Evolutionary conservation across 2,113 vertebrate genomes (phyloP), one percentile per base, ranked within the genome.

Genomic region (Pygoscelis adeliae): DNA sequence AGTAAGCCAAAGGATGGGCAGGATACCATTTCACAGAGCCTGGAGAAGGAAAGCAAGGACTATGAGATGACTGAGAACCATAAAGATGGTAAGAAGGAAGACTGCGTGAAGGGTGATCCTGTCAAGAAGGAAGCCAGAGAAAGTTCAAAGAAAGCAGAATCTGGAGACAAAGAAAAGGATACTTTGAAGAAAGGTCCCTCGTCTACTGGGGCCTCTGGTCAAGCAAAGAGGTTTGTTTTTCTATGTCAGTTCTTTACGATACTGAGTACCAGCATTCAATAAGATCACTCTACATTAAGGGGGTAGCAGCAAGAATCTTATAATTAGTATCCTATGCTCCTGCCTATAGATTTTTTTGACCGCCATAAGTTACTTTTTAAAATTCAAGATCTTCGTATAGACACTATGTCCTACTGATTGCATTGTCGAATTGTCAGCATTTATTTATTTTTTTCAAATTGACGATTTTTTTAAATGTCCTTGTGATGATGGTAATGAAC

Each of bases 141-240:
- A 98, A 90, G 98, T 98, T 98, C 97, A 98, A 99, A 99, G 99
- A 99, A 99, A 99, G 99, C 99, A 98, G 99, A 99, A 99, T 98
- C 98, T 98, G 99, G 99, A 99, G 99, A 99, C 97, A 99, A 99
- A 99, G 99, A 99, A 98, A 99, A 99, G 99, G 99, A 99, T 99
- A 99, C 99, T 99, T 99, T 99, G 99, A 99, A 99, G 99, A 99
- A 99, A 99, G 99, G 99, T 99, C 99, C 99, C 99, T 99, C 99
- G 97, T 98, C 99, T 99, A 98, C 99, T 99, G 99, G 99, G 99
- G 99, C 99, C 97, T 99, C 99, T 99, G 99, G 99, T 99, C 99
- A 99, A 99, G 99, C 99, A 99, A 99, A 99, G 99, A 99, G 99
- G 99, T 99, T 99, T 99, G 99, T 99, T 99, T 99, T 99, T 99